A percentile compares a stretch with the other conserved stretches of the same genome.
Conservation (phyloP, 2,888 invertebrate species). For the Neoaliturus tenellus region DNA sequence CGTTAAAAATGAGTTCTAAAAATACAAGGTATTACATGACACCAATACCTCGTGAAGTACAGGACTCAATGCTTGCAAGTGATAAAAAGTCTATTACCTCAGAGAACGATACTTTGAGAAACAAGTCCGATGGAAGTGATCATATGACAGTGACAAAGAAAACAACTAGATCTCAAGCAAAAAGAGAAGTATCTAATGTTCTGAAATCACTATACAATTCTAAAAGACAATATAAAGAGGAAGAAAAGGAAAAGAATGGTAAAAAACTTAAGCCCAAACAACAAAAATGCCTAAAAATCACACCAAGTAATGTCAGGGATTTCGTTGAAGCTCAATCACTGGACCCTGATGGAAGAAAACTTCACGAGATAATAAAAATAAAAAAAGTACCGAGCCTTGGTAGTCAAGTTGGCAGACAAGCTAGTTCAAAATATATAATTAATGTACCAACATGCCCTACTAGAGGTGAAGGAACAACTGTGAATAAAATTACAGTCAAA, state of each 20-base stretch:
- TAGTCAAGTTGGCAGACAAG: neutral
- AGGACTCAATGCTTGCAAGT: neutral
- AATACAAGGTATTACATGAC: slow-evolving; percentile 33
- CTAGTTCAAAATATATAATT: slow-evolving; percentile 28
- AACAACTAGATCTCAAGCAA: slow-evolving; percentile 12
- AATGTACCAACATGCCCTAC: neutral
- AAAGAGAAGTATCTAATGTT: slow-evolving; percentile 19
- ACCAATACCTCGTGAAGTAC: neutral
- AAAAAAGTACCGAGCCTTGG: slow-evolving; percentile 15
- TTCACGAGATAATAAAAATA: slow-evolving; percentile 37
- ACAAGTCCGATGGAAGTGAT: neutral
- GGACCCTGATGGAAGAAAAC: neutral
- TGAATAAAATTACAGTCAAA: slow-evolving; percentile 33
- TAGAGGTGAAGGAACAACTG: neutral
- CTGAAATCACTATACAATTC: slow-evolving; percentile 20
- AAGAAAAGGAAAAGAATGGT: neutral
- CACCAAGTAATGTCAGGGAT: slow-evolving; percentile 34
- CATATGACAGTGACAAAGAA: neutral
- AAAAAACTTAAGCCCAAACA: neutral
- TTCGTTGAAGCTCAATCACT: slow-evolving; percentile 24
- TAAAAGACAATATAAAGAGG: neutral
- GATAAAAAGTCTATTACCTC: neutral
- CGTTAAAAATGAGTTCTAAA: slow-evolving; percentile 27
- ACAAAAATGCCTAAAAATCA: slow-evolving; percentile 2
- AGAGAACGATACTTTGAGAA: neutral